Percentiles rank a stretch among this genome's conserved stretches.
phyloP scores from a whole-genome alignment of 2,113 vertebrate species.

The Thinocorus orbignyianus region DNA sequence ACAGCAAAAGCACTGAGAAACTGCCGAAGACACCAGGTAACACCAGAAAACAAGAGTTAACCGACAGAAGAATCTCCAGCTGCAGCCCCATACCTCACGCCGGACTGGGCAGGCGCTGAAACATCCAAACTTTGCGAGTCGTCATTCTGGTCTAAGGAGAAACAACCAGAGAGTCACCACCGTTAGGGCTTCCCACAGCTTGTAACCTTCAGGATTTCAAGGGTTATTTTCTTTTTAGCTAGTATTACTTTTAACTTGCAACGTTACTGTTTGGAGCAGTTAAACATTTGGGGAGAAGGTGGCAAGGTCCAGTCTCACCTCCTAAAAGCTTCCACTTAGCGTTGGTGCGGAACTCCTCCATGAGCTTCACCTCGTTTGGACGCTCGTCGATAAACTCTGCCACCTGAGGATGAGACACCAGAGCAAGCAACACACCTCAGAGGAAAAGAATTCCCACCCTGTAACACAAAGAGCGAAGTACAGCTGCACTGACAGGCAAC shows the following conservation, averaged over 20 bases:
- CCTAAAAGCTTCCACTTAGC: constrained; percentile 90
- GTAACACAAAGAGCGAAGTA: accelerated
- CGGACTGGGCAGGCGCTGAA: neutral
- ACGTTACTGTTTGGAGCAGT: accelerated
- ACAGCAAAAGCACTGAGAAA: neutral
- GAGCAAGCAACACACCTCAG: accelerated
- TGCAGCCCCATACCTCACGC: constrained; percentile 17
- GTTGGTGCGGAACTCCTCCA: constrained; percentile 88
- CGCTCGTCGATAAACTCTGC: constrained; percentile 93
- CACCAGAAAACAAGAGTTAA: accelerated
- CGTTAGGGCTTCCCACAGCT: accelerated
- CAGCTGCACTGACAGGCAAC: accelerated
- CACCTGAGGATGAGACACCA: constrained; percentile 70
- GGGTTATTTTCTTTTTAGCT: accelerated
- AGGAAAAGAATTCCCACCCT: accelerated
- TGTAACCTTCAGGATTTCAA: accelerated
- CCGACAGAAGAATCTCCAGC: accelerated
- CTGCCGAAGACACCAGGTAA: accelerated
- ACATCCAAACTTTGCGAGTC: constrained; percentile 7
- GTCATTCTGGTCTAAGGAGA: constrained; percentile 31
- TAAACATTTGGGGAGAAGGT: accelerated
- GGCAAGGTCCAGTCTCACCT: constrained; percentile 72
- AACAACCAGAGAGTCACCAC: neutral
- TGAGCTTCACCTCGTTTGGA: constrained; percentile 87
- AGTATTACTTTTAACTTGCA: accelerated